Evolutionary conservation across 2,797 vertebrate genomes (phyloP).

Genomic region (Urocyon cinereoargenteus): DNA sequence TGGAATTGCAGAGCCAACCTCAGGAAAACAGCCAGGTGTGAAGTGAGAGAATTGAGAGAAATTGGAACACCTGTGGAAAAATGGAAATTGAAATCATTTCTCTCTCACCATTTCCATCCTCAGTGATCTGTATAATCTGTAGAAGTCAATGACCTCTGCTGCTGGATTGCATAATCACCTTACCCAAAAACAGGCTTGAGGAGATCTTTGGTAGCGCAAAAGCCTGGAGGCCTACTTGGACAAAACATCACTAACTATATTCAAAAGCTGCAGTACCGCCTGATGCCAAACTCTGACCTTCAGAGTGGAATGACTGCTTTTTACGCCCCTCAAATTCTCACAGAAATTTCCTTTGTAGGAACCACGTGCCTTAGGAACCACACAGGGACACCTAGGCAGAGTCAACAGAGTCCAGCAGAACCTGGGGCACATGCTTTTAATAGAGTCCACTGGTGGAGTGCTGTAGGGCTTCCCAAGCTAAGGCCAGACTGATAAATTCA

Average conservation of each 20-base stretch:
- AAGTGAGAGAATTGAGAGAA: not conserved
- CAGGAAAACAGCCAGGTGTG: not conserved
- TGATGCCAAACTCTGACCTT: not conserved
- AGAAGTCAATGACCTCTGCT: not conserved
- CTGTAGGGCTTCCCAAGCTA: not conserved
- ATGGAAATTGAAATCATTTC: not conserved
- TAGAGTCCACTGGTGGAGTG: not conserved
- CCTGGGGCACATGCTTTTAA: fast-evolving
- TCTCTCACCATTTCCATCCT: not conserved
- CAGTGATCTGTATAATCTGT: not conserved
- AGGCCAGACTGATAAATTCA: not conserved
- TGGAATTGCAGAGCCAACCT: not conserved
- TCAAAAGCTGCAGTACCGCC: not conserved
- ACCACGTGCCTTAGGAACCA: not conserved
- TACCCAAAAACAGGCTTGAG: not conserved
- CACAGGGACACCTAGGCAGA: too few species aligned
- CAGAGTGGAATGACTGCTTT: not conserved
- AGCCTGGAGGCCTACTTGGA: not conserved
- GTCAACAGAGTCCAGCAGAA: not conserved
- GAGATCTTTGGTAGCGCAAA: not conserved
- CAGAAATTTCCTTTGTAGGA: not conserved
- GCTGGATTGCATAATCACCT: not conserved
- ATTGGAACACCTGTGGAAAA: not conserved
- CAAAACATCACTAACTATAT: not conserved
- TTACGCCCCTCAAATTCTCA: not conserved